Conservation (phyloP, 2,888 invertebrate species). For the Lasioglossum lativentre region DNA sequence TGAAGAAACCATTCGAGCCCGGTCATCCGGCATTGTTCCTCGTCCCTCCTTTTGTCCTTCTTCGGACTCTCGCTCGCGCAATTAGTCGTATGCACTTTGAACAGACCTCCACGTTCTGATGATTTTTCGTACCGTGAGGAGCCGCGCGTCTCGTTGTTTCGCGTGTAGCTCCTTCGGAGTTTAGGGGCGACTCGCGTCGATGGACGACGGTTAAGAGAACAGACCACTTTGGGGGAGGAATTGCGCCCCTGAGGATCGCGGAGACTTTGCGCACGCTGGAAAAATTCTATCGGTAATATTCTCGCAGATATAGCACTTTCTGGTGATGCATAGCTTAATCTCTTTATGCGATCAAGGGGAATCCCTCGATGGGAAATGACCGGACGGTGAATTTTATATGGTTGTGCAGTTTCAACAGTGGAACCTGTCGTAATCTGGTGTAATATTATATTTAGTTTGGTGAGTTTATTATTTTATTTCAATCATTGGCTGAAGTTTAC, state of each 20-base stretch:
- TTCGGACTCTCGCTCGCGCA: slow-evolving; percentile 56
- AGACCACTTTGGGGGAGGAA: not conserved
- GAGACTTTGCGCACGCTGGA: not conserved
- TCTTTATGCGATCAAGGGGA: not conserved
- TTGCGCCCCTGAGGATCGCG: not conserved
- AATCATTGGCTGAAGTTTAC: too few relatives aligned
- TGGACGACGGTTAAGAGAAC: not conserved
- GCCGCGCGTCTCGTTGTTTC: not conserved
- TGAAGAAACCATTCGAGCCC: slow-evolving; percentile 68
- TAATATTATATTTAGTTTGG: not conserved
- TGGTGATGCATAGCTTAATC: not conserved
- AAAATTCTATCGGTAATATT: not conserved
- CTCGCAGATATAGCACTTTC: not conserved
- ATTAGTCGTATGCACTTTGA: slow-evolving; percentile 59
- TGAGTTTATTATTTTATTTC: too few relatives aligned
- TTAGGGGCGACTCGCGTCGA: not conserved
- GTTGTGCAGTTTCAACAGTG: not conserved
- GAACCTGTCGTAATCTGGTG: too few relatives aligned
- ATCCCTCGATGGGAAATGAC: not conserved
- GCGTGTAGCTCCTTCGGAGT: not conserved
- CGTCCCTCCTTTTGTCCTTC: slow-evolving; percentile 65
- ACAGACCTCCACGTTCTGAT: not conserved
- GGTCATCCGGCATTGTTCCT: slow-evolving; percentile 70
- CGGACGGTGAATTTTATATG: not conserved
- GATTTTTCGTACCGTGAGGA: slow-evolving; percentile 29